Evolutionary conservation across 2,113 vertebrate species (phyloP), one percentile per base, ranked within the genome.

Genomic region (Leptobrachium leishanense): DNA sequence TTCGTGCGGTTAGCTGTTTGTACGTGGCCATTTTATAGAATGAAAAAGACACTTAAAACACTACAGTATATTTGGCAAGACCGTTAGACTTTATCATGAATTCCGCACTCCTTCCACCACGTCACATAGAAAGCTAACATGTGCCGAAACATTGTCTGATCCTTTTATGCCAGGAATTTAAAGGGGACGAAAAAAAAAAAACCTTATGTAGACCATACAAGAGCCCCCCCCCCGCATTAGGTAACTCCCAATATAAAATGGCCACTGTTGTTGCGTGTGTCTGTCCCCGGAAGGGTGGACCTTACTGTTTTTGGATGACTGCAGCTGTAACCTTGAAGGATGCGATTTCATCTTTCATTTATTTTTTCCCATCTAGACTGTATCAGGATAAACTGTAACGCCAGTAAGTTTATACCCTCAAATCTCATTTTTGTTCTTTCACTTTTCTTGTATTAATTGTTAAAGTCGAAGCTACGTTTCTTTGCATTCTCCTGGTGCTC

Each of bases 241-340:
- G 54, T 63, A 43, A n/a, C n/a, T 90, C 72, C 68, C 65, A 67
- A 88, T 85, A 87, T 86, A 89, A 96, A 97, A 97, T 95, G 96
- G 95, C 94, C 92, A 90, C 94, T 87, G 83, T 90, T 88, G 90
- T 90, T 92, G 94, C 95, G 96, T 99, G 97, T 96, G 95, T 94
- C 94, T 94, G 95, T 99, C 97, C 97, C 97, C 96, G 90, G 97
- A 98, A 98, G 95, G 98, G 96, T 99, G 97, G 97, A 92, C 90
- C 70, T 95, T 91, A 91, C 95, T 96, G 94, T 95, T 95, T 90
- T 95, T 99, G 97, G 98, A 98, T 99, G 97, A 99, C 98, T 98
- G 98, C 98, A 99, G 98, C 97, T 97, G 92, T 99, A 98, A 99
- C 98, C 98, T 99, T 99, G 98, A 99, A 99, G 98, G 98, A 98